Evolutionary conservation across 1,140 invertebrate genomes (phyloP), one percentile per base, ranked within the genome.

Genomic region (Rhyzopertha dominica): DNA sequence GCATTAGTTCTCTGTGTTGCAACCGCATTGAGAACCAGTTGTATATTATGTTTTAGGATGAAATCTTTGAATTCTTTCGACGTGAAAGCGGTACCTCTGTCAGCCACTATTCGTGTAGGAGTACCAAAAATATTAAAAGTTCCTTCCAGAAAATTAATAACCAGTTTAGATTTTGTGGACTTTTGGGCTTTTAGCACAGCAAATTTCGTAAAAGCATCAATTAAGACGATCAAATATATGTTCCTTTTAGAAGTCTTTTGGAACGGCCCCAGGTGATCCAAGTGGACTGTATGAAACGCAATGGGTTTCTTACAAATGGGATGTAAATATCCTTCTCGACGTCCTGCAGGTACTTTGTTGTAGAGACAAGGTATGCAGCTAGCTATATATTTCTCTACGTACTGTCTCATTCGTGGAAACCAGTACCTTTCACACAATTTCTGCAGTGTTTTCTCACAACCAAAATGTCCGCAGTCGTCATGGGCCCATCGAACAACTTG

Each of bases 231-330:
- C 3, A 41, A 16, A 20, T 41, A 23, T 19, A 38, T 3, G 25
- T 38, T 38, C 25, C 36, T 23, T 35, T 49, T 47, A 24, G 14
- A 41, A 3, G 54, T 58, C 64, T 31, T 35, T 56, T 51, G 39
- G 32, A 62, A 55, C 0, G 55, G 61, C 8, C 54, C 59, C 25
- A 62, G 18, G 38, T 62, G 61, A 30, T 66, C 59, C 0, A 61
- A 3, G 26, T 65, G 62, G 8, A 57, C 19, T 0, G 61, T 65
- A 30, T 65, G 50, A 12, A 58, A 51, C 16, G 55, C 59, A 22
- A 46, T 28, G 4, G 43, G 49, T 32, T 46, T 46, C 26, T 65
- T 65, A 5, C 47, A 25, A 5, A 68, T 61, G 0, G 61, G 56
- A 41, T 56, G 44, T 32, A 50, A 3, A 43, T 51, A 40, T 17